A percentile compares a stretch with the other conserved stretches of the same genome.
Evolutionary conservation across 2,888 invertebrate species (phyloP).

Genomic region (Coelogynopora nodosa): DNA sequence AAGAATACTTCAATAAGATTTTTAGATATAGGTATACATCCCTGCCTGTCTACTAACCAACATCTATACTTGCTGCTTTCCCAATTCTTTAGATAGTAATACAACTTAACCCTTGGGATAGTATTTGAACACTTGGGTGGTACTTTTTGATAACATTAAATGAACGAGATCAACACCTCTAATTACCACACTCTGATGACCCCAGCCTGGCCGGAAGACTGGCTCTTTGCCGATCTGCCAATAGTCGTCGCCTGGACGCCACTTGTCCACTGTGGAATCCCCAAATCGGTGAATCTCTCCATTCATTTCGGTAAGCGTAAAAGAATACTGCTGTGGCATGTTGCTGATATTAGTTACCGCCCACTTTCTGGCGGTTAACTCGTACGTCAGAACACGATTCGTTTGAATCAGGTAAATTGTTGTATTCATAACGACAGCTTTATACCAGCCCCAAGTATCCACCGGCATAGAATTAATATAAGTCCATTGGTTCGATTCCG

Average conservation of each 20-base stretch:
- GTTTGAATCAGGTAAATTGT: too few species aligned
- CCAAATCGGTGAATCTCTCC: slow-evolving; percentile 36
- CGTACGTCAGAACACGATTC: slow-evolving; percentile 3
- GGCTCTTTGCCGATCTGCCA: slow-evolving; percentile 29
- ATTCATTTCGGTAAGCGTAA: slow-evolving; percentile 28
- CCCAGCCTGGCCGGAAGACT: slow-evolving; percentile 20
- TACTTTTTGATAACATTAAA: slow-evolving; percentile 37
- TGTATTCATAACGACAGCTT: too few species aligned
- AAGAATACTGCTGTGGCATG: slow-evolving; percentile 35
- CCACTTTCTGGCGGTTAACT: neutral
- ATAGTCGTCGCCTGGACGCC: slow-evolving; percentile 12
- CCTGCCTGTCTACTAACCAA: too few species aligned
- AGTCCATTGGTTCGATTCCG: slow-evolving; percentile 33
- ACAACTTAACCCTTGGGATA: neutral
- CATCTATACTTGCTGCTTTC: too few species aligned
- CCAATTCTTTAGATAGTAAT: too few species aligned
- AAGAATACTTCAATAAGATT: too few species aligned
- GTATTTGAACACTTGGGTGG: slow-evolving; percentile 30
- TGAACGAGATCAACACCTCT: slow-evolving; percentile 33
- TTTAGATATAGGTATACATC: too few species aligned
- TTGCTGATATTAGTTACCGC: neutral
- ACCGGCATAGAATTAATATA: slow-evolving; percentile 32
- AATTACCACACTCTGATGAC: slow-evolving; percentile 32
- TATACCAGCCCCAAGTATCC: too few species aligned
- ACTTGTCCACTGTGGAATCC: slow-evolving; percentile 36